Evolutionary conservation across 2,113 vertebrate species (phyloP), one percentile per base, ranked within the genome.

Genomic region (Tychaedon coryphoeus): DNA sequence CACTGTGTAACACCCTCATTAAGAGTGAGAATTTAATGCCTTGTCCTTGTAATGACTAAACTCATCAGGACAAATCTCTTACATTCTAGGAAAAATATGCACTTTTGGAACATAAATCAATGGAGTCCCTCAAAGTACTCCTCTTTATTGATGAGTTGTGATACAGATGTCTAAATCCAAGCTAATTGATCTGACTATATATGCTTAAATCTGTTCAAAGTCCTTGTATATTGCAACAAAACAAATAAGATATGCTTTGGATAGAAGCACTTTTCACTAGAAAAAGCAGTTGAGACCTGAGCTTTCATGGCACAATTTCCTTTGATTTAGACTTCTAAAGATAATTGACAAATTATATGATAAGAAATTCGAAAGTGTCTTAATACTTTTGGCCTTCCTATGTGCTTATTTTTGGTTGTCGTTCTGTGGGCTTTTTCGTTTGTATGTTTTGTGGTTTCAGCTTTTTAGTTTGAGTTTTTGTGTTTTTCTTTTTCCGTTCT

Each of bases 351-450:
- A 57, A 73, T 45, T 75, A 40, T 28, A 22, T 56, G 28, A 47
- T n/a, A 45, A 43, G 36, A 72, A 65, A 80, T 13, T 47, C 43
- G 40, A 36, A 75, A 56, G 5, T 69, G 19, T 19, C 14, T 56
- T 20, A 82, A 50, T 9, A 36, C 2, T 64, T 62, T 43, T 53
- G 14, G 12, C 10, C 38, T 54, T 56, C 13, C 62, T 64, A 45
- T 14, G 17, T 67, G 38, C 2, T 34, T 42, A 25, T 25, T 19
- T 22, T 34, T 61, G 31, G 8, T 33, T 51, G 28, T 15, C 57
- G 9, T 43, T 67, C 6, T 10, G 8, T 45, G 7, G 28, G 2
- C 0, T 36, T 22, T 36, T 26, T 70, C 45, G 1, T 40, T 48
- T 76, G 17, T 62, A 29, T 26, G 3, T 34, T 79, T 42, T 57